Conservation (phyloP, 2,113 vertebrate genomes). For the Dasyprocta punctata region DNA sequence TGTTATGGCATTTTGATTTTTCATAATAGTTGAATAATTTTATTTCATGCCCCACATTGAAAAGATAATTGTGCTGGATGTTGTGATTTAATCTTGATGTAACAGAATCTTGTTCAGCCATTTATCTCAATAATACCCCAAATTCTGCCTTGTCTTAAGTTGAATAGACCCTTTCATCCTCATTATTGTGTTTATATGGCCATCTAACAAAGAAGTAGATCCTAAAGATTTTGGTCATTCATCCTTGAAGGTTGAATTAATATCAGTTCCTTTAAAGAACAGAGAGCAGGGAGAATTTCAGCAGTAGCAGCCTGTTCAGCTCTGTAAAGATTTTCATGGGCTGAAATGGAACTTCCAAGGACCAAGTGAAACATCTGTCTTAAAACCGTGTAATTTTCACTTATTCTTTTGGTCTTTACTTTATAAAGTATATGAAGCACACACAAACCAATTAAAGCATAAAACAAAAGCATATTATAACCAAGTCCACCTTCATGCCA, state of each 20-base stretch:
- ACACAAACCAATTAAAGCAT: neutral
- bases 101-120: conserved; percentile 69
- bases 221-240: conserved; percentile 80
- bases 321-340: neutral
- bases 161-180: conserved; percentile 76
- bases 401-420: neutral
- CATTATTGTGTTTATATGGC: conserved; percentile 76
- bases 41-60: conserved; percentile 54
- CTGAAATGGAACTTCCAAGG: conserved; percentile 18
- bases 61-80: conserved; percentile 61
- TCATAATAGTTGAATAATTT: conserved; percentile 66
- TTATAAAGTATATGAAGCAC: neutral
- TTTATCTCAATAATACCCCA: conserved; percentile 73
- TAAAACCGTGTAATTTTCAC: neutral
- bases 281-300: conserved; percentile 55
- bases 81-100: conserved; percentile 69
- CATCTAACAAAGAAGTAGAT: conserved; percentile 73
- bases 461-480: neutral
- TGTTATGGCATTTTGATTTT: conserved; percentile 62
- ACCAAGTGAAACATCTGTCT: neutral
- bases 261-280: conserved; percentile 68
- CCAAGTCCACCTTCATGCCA: neutral
- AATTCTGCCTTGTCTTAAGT: conserved; percentile 73
- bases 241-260: conserved; percentile 81
- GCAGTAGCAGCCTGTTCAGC: neutral